These are phyloP conservation scores for Molothrus aeneus DNA, from an alignment of 2,797 vertebrate species.

Conservation along the genomic window DNA sequence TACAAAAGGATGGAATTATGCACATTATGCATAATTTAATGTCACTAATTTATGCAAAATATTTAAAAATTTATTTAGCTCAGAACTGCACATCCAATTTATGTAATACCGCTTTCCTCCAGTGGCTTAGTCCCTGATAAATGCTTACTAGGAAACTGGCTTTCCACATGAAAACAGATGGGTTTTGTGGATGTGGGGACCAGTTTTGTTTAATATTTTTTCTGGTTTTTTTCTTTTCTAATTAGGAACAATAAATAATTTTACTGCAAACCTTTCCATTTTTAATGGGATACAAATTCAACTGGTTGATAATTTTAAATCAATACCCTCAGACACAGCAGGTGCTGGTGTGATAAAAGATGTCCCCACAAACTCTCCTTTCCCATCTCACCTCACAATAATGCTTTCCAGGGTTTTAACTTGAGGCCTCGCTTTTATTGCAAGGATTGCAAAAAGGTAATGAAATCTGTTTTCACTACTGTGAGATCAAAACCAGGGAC, in stretches of 20 bases:
- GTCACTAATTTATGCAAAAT: background rate
- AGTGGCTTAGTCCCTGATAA: background rate
- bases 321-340: rapidly evolving
- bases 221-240: background rate
- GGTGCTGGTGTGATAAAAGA: background rate
- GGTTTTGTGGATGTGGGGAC: background rate
- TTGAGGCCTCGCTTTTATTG: background rate
- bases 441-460: background rate
- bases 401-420: background rate
- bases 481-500: background rate
- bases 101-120: background rate
- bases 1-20: background rate
- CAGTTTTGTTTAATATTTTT: background rate
- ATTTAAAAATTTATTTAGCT: background rate
- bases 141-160: background rate
- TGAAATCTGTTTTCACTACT: background rate
- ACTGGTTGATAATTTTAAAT: background rate
- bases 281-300: background rate
- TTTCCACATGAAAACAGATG: background rate
- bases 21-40: background rate
- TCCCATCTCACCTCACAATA: background rate
- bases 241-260: background rate
- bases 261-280: background rate
- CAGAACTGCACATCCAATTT: background rate
- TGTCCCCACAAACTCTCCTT: background rate